These are phyloP conservation scores for Saimiri boliviensis DNA, from an alignment of 2,113 vertebrate genomes.

Conservation along the genomic window DNA sequence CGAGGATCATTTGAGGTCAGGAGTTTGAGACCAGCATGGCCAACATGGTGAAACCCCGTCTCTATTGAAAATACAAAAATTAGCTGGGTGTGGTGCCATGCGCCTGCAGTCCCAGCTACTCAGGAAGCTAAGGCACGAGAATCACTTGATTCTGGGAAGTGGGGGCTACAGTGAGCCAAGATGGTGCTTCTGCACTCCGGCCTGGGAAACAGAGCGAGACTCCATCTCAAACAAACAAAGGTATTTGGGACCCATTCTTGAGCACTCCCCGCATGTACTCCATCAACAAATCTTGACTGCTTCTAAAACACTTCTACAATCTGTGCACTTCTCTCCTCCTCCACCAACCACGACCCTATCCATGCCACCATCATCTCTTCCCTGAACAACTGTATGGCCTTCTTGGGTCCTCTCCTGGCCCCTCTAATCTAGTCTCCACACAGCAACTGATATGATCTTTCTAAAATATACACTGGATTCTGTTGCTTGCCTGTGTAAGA, in stretches of 20 bases:
- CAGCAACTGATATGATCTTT: background rate
- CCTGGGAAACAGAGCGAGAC: background rate
- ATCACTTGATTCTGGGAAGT: background rate
- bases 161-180: background rate
- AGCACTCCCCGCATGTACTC: background rate
- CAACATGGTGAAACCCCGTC: background rate
- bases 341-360: background rate
- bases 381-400: background rate
- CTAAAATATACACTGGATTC: background rate
- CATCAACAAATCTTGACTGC: background rate
- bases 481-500: background rate
- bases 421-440: background rate
- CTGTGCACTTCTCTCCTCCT: background rate
- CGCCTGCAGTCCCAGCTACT: no score
- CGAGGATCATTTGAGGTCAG: background rate
- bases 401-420: background rate
- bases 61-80: background rate
- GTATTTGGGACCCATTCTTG: background rate
- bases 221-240: background rate
- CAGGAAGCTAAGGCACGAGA: no score
- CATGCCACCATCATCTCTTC: background rate
- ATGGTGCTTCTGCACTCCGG: no score
- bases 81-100: background rate
- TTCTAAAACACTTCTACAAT: background rate
- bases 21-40: background rate